phyloP scores from a whole-genome alignment of 2,888 invertebrate genomes.

The Artemia sinica region DNA sequence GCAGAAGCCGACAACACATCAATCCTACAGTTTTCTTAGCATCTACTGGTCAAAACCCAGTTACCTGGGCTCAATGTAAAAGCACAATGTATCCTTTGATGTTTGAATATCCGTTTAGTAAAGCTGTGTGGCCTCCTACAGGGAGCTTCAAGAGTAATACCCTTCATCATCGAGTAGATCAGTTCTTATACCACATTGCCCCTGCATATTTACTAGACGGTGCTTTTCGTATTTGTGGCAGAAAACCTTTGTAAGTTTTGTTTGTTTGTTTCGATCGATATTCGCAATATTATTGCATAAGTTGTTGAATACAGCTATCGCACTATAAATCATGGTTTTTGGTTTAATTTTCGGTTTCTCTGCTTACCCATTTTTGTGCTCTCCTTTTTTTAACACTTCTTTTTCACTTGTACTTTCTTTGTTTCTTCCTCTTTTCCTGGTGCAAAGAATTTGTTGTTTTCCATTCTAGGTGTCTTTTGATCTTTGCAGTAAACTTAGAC shows the following conservation, averaged over 20 bases:
- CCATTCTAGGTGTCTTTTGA: no score
- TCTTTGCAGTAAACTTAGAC: no score
- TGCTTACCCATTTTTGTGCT: no score
- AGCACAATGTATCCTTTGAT: conserved; percentile 27
- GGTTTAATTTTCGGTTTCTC: no score
- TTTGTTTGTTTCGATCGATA: not conserved
- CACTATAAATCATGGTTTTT: no score
- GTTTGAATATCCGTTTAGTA: conserved; percentile 30
- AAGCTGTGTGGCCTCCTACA: conserved; percentile 28
- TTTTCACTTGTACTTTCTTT: no score
- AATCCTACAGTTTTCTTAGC: conserved; percentile 33
- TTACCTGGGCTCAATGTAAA: conserved; percentile 35
- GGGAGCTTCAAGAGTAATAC: conserved; percentile 26
- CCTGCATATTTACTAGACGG: conserved; percentile 69
- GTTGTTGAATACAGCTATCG: no score
- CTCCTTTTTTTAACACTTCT: no score
- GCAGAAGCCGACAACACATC: no score
- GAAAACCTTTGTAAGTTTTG: conserved; percentile 57
- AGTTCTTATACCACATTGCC: conserved; percentile 42
- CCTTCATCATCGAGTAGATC: conserved; percentile 29
- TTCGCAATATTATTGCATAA: no score
- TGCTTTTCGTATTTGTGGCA: conserved; percentile 51
- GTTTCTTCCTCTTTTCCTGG: no score
- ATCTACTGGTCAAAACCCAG: conserved; percentile 37
- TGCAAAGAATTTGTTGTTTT: no score